Evolutionary conservation across 1,140 invertebrate species (phyloP), one percentile per base, ranked within the genome.

Genomic region (Laupala kohalensis): DNA sequence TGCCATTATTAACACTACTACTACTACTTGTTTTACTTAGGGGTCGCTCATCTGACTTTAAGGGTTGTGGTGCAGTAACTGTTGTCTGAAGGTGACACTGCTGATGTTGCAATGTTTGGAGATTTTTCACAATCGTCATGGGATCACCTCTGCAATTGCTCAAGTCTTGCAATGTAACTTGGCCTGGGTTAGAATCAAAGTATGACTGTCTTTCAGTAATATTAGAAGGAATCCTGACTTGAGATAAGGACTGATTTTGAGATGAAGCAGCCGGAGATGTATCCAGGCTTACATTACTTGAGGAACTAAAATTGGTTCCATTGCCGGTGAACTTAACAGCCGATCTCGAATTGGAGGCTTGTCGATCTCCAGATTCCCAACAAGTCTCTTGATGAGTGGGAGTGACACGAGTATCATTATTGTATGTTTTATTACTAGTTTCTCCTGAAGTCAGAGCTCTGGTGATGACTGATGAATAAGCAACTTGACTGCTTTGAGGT

Each of bases 91-190:
- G 80, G 63, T 79, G 83, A 74, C 87, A 77, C 76, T 87, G 86
- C 80, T 87, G 88, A 74, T 83, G 84, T 73, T 87, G 84, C 74
- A 84, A 80, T 29, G 80, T 84, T 79, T 89, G 88, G 71, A 89
- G 80, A 79, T 88, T 89, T 79, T 90, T 90, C 23, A 90, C 88
- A 76, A 89, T 87, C 78, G 84, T 89, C 87, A 89, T 90, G 6
- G 89, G 87, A 76, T 90, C 89, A 25, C 88, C 88, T 67, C 88
- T 80, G 79, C 88, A 89, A 76, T 88, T 87, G 30, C 85, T 89
- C 25, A 90, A 79, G 80, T 90, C 87, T 79, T 90, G 88, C 74
- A 89, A 78, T 25, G 85, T 84, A 67, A 89, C 85, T 79, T 84
- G 82, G 53, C 77, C 77, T 30, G 74, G 75, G 74, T 77, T 80